Percentiles rank a stretch among this genome's conserved stretches.
phyloP scores from a whole-genome alignment of 2,113 vertebrate genomes.

The Sylvilagus bachmani region DNA sequence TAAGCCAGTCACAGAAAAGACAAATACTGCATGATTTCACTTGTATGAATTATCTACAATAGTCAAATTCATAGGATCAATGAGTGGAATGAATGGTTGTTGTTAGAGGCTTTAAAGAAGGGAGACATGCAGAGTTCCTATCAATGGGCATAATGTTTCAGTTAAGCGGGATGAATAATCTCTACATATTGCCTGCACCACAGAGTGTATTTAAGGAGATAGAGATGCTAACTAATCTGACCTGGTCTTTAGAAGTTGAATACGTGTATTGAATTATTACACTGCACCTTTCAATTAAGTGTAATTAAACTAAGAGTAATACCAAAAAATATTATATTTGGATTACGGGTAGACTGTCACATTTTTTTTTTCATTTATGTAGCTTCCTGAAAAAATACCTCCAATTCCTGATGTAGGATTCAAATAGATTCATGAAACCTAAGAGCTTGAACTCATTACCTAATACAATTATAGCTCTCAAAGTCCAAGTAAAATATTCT shows the following conservation, averaged over 20 bases:
- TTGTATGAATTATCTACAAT: neutral
- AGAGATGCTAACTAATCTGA: too few species aligned
- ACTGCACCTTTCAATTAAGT: too few species aligned
- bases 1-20: neutral
- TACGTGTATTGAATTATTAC: too few species aligned
- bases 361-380: conserved; percentile 50
- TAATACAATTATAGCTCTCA: neutral
- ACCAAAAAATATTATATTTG: neutral
- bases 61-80: neutral
- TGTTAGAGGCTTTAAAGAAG: neutral
- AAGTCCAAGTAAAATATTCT: conserved; percentile 27
- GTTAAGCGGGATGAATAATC: neutral
- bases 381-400: conserved; percentile 28
- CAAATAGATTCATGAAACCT: conserved; percentile 47
- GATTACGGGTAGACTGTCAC: neutral
- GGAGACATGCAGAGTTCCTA: neutral
- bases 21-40: neutral
- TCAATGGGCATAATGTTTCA: neutral
- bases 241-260: too few species aligned
- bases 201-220: neutral
- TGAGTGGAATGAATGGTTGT: neutral
- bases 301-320: too few species aligned
- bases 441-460: conserved; percentile 46
- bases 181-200: neutral
- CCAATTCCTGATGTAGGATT: conserved; percentile 6